Conservation (phyloP, 2,113 vertebrate species). For the Scalopus aquaticus region DNA sequence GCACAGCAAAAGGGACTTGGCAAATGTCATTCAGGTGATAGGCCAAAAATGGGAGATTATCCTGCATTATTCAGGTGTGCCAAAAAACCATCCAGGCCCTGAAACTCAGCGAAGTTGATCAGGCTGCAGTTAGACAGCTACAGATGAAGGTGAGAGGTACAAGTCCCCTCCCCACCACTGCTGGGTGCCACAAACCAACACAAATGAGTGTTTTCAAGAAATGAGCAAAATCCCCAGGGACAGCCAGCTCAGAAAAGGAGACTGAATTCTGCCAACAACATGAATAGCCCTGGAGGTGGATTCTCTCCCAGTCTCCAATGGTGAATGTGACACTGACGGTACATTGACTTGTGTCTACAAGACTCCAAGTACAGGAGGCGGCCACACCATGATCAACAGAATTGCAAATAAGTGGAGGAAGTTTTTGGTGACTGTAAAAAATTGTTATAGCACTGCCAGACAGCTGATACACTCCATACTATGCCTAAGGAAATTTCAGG, state of each 20-base stretch:
- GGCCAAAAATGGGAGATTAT: not conserved
- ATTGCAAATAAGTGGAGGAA: not conserved
- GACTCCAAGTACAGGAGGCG: not conserved
- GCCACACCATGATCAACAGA: not conserved
- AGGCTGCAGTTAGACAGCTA: not conserved
- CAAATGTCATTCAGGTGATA: not conserved
- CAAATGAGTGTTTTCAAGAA: not conserved
- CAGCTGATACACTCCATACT: accelerated
- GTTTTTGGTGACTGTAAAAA: not conserved
- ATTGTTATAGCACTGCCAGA: not conserved
- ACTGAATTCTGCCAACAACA: not conserved
- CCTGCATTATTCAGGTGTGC: not conserved
- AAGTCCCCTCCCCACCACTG: accelerated
- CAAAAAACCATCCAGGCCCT: not conserved
- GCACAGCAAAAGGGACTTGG: not conserved
- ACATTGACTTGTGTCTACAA: not conserved
- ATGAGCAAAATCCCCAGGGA: not conserved
- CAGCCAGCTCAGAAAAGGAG: not conserved
- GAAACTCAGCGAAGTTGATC: not conserved
- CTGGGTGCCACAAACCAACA: not conserved
- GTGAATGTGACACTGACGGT: accelerated
- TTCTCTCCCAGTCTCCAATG: not conserved
- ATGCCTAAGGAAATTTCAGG: not conserved
- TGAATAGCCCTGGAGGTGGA: not conserved
- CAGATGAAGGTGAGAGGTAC: not conserved